Evolutionary conservation across 2,113 vertebrate species (phyloP).

Genomic region (Myodes glareolus): DNA sequence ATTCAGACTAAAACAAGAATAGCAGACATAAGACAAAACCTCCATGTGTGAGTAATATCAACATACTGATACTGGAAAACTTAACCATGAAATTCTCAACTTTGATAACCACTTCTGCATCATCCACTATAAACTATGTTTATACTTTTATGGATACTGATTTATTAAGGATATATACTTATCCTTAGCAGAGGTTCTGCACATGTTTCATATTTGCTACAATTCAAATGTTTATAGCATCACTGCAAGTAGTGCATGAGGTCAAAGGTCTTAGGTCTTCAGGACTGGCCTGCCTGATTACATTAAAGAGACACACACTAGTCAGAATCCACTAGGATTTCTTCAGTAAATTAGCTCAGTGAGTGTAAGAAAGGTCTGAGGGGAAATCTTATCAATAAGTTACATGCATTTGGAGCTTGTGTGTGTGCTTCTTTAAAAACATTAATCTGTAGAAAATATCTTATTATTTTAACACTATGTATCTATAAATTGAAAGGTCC

Average conservation of each 20-base stretch:
- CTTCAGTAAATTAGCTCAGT: neutral
- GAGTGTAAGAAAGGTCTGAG: conserved; percentile 36
- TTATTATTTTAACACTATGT: neutral
- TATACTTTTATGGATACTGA: neutral
- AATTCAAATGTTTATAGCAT: neutral
- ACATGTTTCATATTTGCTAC: neutral
- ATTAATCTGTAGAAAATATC: neutral
- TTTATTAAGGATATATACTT: neutral
- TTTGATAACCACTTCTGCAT: neutral
- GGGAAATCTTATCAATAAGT: neutral
- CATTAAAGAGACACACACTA: neutral
- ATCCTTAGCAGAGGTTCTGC: neutral
- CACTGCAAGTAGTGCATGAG: neutral
- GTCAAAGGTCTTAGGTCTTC: neutral
- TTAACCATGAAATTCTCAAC: neutral
- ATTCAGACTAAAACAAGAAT: conserved; percentile 5
- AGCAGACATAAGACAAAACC: neutral
- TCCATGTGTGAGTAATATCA: neutral
- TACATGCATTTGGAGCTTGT: neutral
- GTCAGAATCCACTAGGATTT: neutral
- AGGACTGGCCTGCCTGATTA: neutral
- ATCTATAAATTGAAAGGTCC: neutral
- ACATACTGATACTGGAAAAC: neutral
- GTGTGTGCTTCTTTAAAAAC: neutral
- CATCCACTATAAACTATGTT: neutral